Percentiles rank a stretch among this genome's conserved stretches.
Conservation (phyloP, 1,140 invertebrate species). For the Pachypeltis micranthus region DNA sequence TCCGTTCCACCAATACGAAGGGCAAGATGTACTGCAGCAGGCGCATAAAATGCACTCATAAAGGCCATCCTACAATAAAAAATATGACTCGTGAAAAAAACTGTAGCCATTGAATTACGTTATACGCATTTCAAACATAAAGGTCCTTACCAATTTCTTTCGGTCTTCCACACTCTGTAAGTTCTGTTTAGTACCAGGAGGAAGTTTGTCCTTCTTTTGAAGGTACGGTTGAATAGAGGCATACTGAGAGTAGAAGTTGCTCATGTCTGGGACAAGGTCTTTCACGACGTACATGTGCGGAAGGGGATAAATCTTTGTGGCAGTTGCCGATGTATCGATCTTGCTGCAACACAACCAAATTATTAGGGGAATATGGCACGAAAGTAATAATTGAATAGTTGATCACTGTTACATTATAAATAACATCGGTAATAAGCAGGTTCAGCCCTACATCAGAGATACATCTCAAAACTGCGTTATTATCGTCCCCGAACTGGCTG, state of each 20-base stretch:
- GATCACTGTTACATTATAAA: too few species aligned
- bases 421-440: too few species aligned
- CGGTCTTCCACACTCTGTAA: constrained; percentile 84
- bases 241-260: constrained; percentile 76
- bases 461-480: too few species aligned
- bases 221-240: constrained; percentile 75
- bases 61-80: constrained; percentile 45
- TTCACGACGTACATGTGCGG: constrained; percentile 88
- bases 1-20: constrained; percentile 59
- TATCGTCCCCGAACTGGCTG: too few species aligned
- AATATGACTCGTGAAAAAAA: not conserved
- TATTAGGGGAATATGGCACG: not conserved
- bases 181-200: constrained; percentile 58
- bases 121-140: not conserved
- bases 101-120: not conserved
- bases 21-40: constrained; percentile 54
- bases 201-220: constrained; percentile 44
- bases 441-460: too few species aligned
- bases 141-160: constrained; percentile 56
- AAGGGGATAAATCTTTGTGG: constrained; percentile 68
- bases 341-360: constrained; percentile 11
- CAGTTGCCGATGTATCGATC: constrained; percentile 31
- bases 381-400: too few species aligned
- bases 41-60: constrained; percentile 68
- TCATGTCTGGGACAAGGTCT: constrained; percentile 82